Evolutionary conservation across 2,113 vertebrate species (phyloP), one percentile per base, ranked within the genome.

Genomic region (Suricata suricatta): DNA sequence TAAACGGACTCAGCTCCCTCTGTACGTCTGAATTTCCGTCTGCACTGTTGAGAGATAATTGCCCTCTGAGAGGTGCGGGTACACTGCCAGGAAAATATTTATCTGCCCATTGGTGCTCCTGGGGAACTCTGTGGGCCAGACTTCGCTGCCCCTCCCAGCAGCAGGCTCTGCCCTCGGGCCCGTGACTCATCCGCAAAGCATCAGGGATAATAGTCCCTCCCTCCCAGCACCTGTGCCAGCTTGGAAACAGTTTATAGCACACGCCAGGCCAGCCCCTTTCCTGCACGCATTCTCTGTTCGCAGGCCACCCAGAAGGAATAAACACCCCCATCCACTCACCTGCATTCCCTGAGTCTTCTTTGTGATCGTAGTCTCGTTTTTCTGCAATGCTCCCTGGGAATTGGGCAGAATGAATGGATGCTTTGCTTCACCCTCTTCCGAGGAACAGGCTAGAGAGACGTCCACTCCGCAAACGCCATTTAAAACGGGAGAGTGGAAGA

Each of bases 171-270:
- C 96, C 97, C 95, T 88, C 14, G 1, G 96, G 96, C 87, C 1
- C 0, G 3, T 98, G 97, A 98, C 95, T 98, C 97, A 98, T 14
- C 8, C 50, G 6, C 19, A 41, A 85, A 29, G 92, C 96, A 94
- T 92, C 90, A 64, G 66, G 69, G 54, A 79, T 83, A 94, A 79
- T 33, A 77, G 88, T 77, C 35, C 19, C 91, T 95, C 88, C 96
- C 95, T 57, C 4, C 0, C 7, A 88, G 74, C 60, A 68, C 77
- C 86, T 94, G 52, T 41, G 31, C 33, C 35, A 29, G 92, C 72
- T 50, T 7, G 3, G 89, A 71, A 84, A 88, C 89, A 57, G 44
- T 90, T 74, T 31, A 33, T 0, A 84, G 57, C 38, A 23, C 71
- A 41, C 19, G 27, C 23, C 10, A 31, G 2, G 25, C 69, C 6